These are phyloP conservation scores for Bellardia bayeri DNA, from an alignment of 2,888 invertebrate genomes.

Conservation along the genomic window DNA sequence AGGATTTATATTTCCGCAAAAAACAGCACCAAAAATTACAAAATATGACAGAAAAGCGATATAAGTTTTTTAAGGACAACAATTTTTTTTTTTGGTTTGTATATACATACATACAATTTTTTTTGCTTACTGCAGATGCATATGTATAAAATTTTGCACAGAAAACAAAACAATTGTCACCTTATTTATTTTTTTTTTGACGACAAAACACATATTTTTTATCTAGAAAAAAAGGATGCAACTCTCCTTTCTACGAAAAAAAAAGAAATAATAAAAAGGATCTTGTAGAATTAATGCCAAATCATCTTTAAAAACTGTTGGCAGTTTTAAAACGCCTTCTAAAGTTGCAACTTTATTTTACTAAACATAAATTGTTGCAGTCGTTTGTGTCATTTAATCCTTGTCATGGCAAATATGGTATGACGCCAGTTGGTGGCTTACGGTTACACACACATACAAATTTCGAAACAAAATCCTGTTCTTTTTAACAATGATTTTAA, in stretches of 20 bases:
- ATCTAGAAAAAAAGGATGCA: constrained; percentile 40
- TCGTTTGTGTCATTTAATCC: constrained; percentile 60
- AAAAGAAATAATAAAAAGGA: constrained; percentile 6
- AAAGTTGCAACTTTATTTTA: constrained; percentile 50
- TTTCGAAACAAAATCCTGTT: neutral
- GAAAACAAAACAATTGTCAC: constrained; percentile 24
- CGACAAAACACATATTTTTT: constrained; percentile 37
- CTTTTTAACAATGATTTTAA: constrained; percentile 13
- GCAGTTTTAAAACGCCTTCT: constrained; percentile 48
- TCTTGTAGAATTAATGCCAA: constrained; percentile 65
- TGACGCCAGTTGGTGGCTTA: constrained; percentile 70
- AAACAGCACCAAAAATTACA: constrained; percentile 48
- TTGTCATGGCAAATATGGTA: constrained; percentile 40
- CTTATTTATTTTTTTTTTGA: constrained; percentile 23
- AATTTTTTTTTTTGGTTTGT: constrained; percentile 2
- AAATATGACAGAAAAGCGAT: constrained; percentile 38
- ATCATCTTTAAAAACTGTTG: constrained; percentile 54
- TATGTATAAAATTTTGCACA: neutral
- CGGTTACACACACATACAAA: neutral
- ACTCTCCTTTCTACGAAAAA: constrained; percentile 24
- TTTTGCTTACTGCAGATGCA: constrained; percentile 47
- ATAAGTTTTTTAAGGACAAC: constrained; percentile 23
- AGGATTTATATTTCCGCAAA: constrained; percentile 67
- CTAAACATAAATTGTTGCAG: constrained; percentile 24
- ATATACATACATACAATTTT: neutral